Base-by-base conservation (phyloP, 2,113 vertebrate genomes). In the Engystomops pustulosus region DNA sequence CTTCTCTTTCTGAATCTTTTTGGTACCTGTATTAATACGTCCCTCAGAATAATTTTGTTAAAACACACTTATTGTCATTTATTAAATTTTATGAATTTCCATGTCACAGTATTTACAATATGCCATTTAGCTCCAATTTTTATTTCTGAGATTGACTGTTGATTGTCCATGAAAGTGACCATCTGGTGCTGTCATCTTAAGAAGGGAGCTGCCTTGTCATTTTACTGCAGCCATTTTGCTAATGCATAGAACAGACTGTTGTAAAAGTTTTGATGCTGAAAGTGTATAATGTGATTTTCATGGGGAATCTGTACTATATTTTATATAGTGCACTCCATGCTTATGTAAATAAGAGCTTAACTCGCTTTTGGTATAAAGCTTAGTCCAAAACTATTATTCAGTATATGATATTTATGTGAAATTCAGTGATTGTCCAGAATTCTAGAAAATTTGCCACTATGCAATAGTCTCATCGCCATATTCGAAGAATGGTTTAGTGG, bases 181-280 rank as follows among this genome's bases (percentile, higher is more conserved):
- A 91, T 91, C 91, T 91, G 90, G 8, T 88, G 88, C 89, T 92
- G 90, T 88, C 88, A 86, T 83, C 89, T 88, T 85, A 75, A 86
- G 89, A 86, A 15, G 87, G 85, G 89, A 12, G 17, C 88, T 88
- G n/a, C 87, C 87, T 84, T 88, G 68, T 87, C 65, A 90, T 86
- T 86, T 74, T 85, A 86, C 51, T 74, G 25, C 68, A 80, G 82
- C 86, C 80, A 84, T 87, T 58, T 85, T 49, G 55, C 89, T 87
- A 89, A 60, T 62, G 55, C 85, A 30, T 75, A 27, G 51, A 47
- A 86, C 85, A 53, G 58, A 81, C 45, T 47, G 85, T 84, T 38
- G 44, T 45, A 18, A 84, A 44, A 76, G 17, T 49, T 76, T n/a
- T 51, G 14, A 53, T 76, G 72, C 27, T 8, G 30, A 51, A 47